These are phyloP conservation scores for Actias luna DNA, from an alignment of 2,888 invertebrate species.

Conservation along the genomic window DNA sequence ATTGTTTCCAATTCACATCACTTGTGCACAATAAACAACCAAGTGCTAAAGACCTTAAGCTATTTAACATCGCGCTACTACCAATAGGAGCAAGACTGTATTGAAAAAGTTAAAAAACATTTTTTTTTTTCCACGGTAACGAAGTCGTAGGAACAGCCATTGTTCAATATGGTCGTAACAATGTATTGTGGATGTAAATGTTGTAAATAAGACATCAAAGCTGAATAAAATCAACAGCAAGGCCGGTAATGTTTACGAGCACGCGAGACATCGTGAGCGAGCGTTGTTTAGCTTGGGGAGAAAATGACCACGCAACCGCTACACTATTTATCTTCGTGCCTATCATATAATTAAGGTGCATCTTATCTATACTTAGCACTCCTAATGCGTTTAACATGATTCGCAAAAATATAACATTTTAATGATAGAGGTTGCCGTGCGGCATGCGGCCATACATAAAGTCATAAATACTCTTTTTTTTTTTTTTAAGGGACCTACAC, in stretches of 20 bases:
- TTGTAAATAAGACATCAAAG: constrained; percentile 37
- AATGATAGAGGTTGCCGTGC: too few relatives aligned
- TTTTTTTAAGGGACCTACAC: too few relatives aligned
- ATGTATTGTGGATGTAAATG: constrained; percentile 19
- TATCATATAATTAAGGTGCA: neutral
- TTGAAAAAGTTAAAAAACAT: too few relatives aligned
- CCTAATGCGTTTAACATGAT: constrained; percentile 19
- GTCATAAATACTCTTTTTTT: too few relatives aligned
- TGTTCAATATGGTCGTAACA: neutral
- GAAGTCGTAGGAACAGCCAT: too few relatives aligned
- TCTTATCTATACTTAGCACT: neutral
- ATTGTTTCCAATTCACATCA: too few relatives aligned
- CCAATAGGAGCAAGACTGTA: too few relatives aligned
- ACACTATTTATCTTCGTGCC: neutral
- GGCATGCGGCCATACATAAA: too few relatives aligned
- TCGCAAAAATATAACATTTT: constrained; percentile 9
- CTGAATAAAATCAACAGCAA: constrained; percentile 27
- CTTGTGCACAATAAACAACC: too few relatives aligned
- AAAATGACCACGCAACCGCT: constrained; percentile 13
- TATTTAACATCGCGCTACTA: too few relatives aligned
- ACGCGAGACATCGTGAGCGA: constrained; percentile 27
- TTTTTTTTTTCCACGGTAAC: too few relatives aligned
- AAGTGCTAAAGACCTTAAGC: too few relatives aligned
- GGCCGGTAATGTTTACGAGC: constrained; percentile 30
- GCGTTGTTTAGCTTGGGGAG: constrained; percentile 8